phyloP scores from a whole-genome alignment of 1,140 invertebrate species.

The Rhyacophila brunnea region DNA sequence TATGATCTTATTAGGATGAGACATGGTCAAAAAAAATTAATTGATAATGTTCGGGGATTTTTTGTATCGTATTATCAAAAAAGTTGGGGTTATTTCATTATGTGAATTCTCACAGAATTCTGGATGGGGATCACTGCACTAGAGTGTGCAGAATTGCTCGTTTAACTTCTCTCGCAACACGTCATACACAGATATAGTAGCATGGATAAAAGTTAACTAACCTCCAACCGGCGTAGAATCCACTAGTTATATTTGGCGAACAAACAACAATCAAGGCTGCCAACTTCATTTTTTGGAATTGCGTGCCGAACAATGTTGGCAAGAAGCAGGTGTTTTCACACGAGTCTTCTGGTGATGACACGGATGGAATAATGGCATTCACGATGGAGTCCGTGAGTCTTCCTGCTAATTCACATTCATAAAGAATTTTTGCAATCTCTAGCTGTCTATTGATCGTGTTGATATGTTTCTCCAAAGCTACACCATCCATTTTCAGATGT shows the following conservation, averaged over 20 bases:
- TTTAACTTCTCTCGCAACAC: too few relatives aligned
- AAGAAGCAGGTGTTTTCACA: constrained; percentile 48
- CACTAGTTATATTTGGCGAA: constrained; percentile 63
- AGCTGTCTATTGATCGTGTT: constrained; percentile 68
- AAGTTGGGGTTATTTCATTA: too few relatives aligned
- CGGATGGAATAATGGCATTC: constrained; percentile 40
- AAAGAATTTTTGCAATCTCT: constrained; percentile 67
- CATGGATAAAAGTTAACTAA: too few relatives aligned
- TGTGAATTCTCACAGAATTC: too few relatives aligned
- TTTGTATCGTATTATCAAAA: too few relatives aligned
- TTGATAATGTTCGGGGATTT: too few relatives aligned
- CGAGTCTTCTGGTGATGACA: constrained; percentile 39
- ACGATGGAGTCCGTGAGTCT: constrained; percentile 43
- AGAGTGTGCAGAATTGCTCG: too few relatives aligned
- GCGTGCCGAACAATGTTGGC: constrained; percentile 68
- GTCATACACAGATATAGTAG: too few relatives aligned
- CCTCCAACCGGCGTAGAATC: constrained; percentile 68
- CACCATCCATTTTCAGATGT: constrained; percentile 65
- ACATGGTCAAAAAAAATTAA: too few relatives aligned
- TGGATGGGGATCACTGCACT: too few relatives aligned
- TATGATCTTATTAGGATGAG: too few relatives aligned
- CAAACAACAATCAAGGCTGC: constrained; percentile 64
- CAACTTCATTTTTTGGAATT: constrained; percentile 63
- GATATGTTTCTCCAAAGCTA: constrained; percentile 67
- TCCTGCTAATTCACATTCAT: constrained; percentile 58